A percentile compares a stretch with the other conserved stretches of the same genome.
Evolutionary conservation across 2,797 vertebrate species (phyloP).

Genomic region (Argya squamiceps): DNA sequence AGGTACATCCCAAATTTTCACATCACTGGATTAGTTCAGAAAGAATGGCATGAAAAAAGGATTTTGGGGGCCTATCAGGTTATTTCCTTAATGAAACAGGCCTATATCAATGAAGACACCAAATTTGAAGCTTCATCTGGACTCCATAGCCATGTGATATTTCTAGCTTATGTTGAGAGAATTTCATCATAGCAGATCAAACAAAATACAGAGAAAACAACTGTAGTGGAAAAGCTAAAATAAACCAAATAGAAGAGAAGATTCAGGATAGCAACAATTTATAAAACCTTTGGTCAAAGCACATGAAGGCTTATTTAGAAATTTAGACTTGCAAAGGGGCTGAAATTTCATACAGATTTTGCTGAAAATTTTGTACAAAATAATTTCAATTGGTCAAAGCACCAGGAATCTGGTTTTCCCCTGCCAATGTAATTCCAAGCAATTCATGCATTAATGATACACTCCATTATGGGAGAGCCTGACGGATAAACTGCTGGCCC

Average conservation of each 20-base stretch:
- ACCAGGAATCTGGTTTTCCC: not conserved
- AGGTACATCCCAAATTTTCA: not conserved
- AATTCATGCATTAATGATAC: not conserved
- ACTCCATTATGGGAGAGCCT: not conserved
- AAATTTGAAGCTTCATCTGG: not conserved
- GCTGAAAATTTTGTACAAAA: not conserved
- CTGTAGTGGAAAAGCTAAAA: not conserved
- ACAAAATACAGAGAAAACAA: not conserved
- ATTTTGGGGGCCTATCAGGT: not conserved
- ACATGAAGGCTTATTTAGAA: not conserved
- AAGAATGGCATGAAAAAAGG: not conserved
- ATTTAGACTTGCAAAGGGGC: not conserved
- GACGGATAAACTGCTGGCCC: accelerated
- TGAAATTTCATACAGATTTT: not conserved
- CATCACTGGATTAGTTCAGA: not conserved
- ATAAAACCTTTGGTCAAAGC: not conserved
- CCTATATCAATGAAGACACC: not conserved
- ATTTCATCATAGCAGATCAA: not conserved
- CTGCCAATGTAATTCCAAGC: not conserved
- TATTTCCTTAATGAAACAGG: not conserved
- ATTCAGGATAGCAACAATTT: not conserved
- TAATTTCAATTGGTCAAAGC: not conserved
- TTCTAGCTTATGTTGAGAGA: not conserved
- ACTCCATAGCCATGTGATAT: not conserved
- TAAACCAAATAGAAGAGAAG: not conserved